Evolutionary conservation across 1,140 invertebrate species (phyloP), one percentile per base, ranked within the genome.

Genomic region (Drosophila baimaii): DNA sequence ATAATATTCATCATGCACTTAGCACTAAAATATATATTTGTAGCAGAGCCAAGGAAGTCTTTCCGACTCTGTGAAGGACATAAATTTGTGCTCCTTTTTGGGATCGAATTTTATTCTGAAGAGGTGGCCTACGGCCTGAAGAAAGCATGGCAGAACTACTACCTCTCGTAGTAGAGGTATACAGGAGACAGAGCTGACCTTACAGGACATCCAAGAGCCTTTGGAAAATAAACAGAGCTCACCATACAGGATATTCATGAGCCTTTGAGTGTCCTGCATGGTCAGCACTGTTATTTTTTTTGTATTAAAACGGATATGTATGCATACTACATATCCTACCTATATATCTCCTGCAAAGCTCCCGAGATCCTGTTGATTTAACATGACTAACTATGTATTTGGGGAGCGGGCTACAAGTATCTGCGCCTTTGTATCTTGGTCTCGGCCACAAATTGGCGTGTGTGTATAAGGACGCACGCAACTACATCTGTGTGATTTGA

Each of bases 381-480:
- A 52, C 31, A 13, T 21, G 13, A 33, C 13, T 15, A 33, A 35
- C 31, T 54, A n/a, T n/a, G n/a, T n/a, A n/a, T 49, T 49, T 4
- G 2, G 5, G 25, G 25, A 19, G 15, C 27, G 19, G 21, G 39
- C 31, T 23, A 5, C 25, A n/a, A 49, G 55, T 58, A 73, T 69
- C 66, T 65, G 58, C 23, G 58, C 43, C 59, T 63, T 62, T 63
- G 69, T 83, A 74, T 66, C 52, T 70, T 56, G 39, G 64, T 68
- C 81, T 74, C 63, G 61, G 62, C 69, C 51, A 54, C 49, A 47
- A 59, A 58, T 52, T 49, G 41, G 31, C n/a, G n/a, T 41, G 44
- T 44, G 43, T 44, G 62, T 81, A 31, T 39, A 49, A 37, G 25
- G 25, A 19, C 31, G 56, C 55, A 54, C 63, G n/a, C 31, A 68